These are phyloP conservation scores for Tyto alba DNA, from an alignment of 2,113 vertebrate genomes.

Conservation along the genomic window DNA sequence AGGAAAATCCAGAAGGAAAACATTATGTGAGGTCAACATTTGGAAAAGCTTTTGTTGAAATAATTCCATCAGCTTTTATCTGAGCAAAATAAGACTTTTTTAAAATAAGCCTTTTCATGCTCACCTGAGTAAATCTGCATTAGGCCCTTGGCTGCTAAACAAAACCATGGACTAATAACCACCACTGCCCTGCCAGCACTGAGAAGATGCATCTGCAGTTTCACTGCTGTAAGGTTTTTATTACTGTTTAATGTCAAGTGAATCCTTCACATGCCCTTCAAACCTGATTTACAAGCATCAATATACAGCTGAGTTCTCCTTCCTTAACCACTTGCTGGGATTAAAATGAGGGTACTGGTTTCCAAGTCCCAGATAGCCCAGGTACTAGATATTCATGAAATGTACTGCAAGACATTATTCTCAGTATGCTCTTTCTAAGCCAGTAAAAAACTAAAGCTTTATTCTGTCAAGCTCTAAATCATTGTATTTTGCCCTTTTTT, in stretches of 20 bases:
- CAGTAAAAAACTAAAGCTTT: background rate
- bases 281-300: slow-evolving; percentile 26
- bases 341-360: background rate
- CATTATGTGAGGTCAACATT: background rate
- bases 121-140: background rate
- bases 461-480: background rate
- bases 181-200: background rate
- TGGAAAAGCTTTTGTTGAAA: background rate
- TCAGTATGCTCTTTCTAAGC: background rate
- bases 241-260: slow-evolving; percentile 50
- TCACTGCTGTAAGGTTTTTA: background rate
- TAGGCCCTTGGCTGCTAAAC: background rate
- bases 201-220: background rate
- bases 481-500: background rate
- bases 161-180: background rate
- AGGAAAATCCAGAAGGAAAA: background rate
- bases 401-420: background rate
- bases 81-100: background rate
- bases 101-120: background rate
- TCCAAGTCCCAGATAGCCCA: background rate
- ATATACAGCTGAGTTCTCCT: background rate
- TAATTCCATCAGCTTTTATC: background rate
- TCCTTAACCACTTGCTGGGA: background rate
- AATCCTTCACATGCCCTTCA: slow-evolving; percentile 36
- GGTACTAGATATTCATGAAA: background rate